Conservation (phyloP, 2,888 invertebrate species). For the Maniola hyperantus region DNA sequence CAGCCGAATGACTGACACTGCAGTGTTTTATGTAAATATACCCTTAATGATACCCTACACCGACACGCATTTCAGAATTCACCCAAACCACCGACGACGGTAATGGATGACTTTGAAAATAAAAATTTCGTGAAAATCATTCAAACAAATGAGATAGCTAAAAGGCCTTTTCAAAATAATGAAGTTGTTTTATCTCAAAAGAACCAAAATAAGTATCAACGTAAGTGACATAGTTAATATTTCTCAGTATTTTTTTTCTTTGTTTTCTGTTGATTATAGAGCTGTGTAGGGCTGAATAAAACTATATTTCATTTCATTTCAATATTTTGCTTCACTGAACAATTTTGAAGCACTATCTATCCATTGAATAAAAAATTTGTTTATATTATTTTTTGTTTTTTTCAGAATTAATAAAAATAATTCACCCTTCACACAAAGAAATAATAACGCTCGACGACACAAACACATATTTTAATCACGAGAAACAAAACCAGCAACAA, state of each 20-base stretch:
- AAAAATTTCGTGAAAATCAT: constrained; percentile 22
- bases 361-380: neutral
- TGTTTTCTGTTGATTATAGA: too few species aligned
- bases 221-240: neutral
- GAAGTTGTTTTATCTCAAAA: neutral
- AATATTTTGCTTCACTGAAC: too few species aligned
- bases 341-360: too few species aligned
- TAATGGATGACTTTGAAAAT: constrained; percentile 28
- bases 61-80: constrained; percentile 28
- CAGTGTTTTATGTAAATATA: too few species aligned
- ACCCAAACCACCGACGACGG: constrained; percentile 17
- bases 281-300: too few species aligned
- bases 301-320: too few species aligned
- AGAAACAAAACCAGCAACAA: neutral
- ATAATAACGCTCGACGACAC: neutral
- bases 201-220: neutral
- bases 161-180: constrained; percentile 9
- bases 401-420: constrained; percentile 19
- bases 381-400: neutral
- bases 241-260: neutral
- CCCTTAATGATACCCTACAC: neutral
- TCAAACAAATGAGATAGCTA: constrained; percentile 15
- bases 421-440: constrained; percentile 17
- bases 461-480: neutral
- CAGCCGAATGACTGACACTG: too few species aligned